Conservation (phyloP, 2,113 vertebrate genomes). For the Turdus rufiventris region DNA sequence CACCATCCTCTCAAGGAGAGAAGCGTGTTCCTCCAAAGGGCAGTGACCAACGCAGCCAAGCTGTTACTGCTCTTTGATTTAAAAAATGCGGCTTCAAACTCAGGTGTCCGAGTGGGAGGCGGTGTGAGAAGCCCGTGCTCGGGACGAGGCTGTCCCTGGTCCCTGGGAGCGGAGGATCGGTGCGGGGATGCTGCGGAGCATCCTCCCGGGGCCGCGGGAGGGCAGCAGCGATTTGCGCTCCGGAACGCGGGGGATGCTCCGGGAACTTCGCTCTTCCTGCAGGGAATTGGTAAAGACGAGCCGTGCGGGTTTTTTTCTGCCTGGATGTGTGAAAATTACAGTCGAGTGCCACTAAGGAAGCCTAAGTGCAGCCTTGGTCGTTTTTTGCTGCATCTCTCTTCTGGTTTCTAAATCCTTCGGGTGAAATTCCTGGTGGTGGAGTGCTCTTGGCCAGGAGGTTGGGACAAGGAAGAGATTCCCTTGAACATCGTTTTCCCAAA, state of each 20-base stretch:
- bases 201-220: background rate
- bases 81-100: background rate
- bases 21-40: background rate
- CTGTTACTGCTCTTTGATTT: background rate
- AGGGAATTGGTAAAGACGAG: background rate
- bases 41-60: fast-evolving
- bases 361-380: fast-evolving
- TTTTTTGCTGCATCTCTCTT: background rate
- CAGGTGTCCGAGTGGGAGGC: background rate
- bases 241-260: fast-evolving
- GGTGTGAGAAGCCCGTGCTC: background rate
- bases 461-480: background rate
- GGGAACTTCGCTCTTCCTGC: fast-evolving
- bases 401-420: background rate
- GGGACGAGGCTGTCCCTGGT: background rate
- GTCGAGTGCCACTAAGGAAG: background rate
- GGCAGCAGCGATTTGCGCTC: constrained; percentile 43
- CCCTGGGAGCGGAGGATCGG: background rate
- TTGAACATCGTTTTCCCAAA: background rate
- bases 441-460: background rate
- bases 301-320: fast-evolving
- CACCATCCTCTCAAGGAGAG: background rate
- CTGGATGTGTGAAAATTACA: background rate
- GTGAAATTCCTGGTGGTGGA: background rate
- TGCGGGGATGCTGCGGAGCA: background rate